These are phyloP conservation scores for Bettongia penicillata DNA, from an alignment of 2,113 vertebrate species.

Conservation along the genomic window DNA sequence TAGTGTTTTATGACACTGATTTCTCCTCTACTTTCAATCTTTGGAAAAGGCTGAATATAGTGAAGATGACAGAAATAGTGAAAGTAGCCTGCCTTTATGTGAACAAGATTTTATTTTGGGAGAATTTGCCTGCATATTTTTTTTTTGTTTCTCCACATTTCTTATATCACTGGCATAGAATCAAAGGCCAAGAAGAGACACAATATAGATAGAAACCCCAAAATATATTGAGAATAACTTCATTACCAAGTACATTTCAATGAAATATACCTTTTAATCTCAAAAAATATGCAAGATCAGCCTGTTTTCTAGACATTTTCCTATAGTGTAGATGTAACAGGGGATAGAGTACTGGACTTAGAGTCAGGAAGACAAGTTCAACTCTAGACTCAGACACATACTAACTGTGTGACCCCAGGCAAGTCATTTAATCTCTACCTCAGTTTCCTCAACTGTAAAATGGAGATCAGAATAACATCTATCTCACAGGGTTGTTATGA, in stretches of 20 bases:
- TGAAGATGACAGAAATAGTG: neutral
- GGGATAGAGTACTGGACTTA: neutral
- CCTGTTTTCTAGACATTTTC: neutral
- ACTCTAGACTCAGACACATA: neutral
- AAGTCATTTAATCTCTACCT: neutral
- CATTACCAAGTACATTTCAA: neutral
- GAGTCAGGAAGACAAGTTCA: neutral
- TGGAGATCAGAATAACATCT: neutral
- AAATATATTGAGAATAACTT: neutral
- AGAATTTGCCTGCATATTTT: slow-evolving; percentile 23
- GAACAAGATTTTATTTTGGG: neutral
- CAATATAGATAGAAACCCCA: neutral
- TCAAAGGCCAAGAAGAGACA: neutral
- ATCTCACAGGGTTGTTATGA: neutral
- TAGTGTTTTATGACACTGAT: neutral
- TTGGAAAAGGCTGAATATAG: neutral
- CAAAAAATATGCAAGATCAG: neutral
- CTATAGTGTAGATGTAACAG: neutral
- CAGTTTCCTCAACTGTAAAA: neutral
- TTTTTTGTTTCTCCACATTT: neutral
- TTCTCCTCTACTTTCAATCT: neutral
- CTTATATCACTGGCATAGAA: slow-evolving; percentile 10
- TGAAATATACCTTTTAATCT: neutral
- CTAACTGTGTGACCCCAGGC: neutral
- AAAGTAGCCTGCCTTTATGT: neutral